Evolutionary conservation across 2,888 invertebrate species (phyloP), one percentile per base, ranked within the genome.

Genomic region (Epinotia demarniana): DNA sequence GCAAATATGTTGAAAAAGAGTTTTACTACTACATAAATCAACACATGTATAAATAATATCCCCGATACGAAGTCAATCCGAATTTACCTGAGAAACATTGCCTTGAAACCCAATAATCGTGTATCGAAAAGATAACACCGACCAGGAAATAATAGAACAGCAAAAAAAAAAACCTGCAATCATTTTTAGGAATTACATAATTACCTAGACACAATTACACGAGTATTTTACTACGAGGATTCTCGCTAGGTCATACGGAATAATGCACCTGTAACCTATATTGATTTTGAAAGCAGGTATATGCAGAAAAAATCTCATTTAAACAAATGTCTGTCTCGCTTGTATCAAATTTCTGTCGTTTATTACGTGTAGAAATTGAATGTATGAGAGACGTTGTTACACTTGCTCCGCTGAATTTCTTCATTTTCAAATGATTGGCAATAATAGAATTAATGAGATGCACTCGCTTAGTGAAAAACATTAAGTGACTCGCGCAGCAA

Each of bases 361-460:
- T 77, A 62, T 57, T 78, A 13, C 63, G 49, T 77, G 46, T 69
- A 77, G 16, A 33, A 58, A 33, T 49, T 75, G 23, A n/a, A n/a
- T 23, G 33, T 67, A 61, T 61, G 9, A 69, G 8, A n/a, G 55
- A 67, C 16, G 63, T 16, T 46, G 19, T 46, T 49, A 49, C 16
- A 49, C 16, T 49, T 49, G 33, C 19, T 23, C 55, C 23, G 6
- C 8, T 11, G 33, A 55, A 55, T 12, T 53, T 66, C 69, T 33
- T 67, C 18, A 46, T 72, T 53, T 82, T 79, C 53, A 89, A 80
- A 77, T 88, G 85, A 61, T 88, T 90, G 12, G 77, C 78, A 43
- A 91, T 82, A 3, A 90, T 85, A 9, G 83, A 79, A 76, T 92
- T 92, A 1, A 91, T 77, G 67, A 87, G 87, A 8, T 83, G 82